Percentiles rank a stretch among this genome's conserved stretches.
Evolutionary conservation across 2,113 vertebrate species (phyloP).

Genomic region (Megaceryle maxima): DNA sequence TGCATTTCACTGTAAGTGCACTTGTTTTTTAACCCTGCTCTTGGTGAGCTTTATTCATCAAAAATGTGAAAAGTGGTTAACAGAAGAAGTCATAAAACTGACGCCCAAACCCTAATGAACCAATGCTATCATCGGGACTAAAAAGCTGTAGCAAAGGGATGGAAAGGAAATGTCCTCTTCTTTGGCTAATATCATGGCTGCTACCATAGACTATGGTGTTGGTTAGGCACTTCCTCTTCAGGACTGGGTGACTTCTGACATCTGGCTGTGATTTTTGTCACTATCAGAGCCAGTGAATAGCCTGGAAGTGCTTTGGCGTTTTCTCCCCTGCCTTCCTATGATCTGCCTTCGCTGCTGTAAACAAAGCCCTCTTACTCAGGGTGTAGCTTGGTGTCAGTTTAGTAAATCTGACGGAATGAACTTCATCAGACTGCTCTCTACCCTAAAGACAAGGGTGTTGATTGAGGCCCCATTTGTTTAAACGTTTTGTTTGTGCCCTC

Average conservation of each 20-base stretch:
- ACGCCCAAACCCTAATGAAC: neutral
- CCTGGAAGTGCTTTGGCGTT: neutral
- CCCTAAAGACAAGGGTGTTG: neutral
- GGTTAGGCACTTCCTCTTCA: neutral
- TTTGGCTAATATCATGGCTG: neutral
- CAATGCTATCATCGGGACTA: accelerated
- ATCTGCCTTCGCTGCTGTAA: neutral
- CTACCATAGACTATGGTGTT: neutral
- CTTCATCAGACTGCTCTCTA: neutral
- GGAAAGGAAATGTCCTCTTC: neutral
- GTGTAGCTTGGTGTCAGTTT: neutral
- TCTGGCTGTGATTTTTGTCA: conserved; percentile 24
- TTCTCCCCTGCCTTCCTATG: neutral
- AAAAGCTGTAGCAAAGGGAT: neutral
- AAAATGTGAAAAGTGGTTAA: neutral
- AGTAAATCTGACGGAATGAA: neutral
- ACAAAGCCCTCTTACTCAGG: neutral
- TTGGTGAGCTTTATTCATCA: neutral
- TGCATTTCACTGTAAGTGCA: neutral
- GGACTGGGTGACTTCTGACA: neutral
- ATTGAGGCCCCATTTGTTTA: neutral
- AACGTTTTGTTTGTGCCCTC: conserved; percentile 13
- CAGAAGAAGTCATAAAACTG: neutral
- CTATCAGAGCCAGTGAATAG: neutral
- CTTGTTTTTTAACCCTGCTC: neutral